Evolutionary conservation across 2,888 invertebrate genomes (phyloP), one percentile per base, ranked within the genome.

Genomic region (Neoascia interrupta): DNA sequence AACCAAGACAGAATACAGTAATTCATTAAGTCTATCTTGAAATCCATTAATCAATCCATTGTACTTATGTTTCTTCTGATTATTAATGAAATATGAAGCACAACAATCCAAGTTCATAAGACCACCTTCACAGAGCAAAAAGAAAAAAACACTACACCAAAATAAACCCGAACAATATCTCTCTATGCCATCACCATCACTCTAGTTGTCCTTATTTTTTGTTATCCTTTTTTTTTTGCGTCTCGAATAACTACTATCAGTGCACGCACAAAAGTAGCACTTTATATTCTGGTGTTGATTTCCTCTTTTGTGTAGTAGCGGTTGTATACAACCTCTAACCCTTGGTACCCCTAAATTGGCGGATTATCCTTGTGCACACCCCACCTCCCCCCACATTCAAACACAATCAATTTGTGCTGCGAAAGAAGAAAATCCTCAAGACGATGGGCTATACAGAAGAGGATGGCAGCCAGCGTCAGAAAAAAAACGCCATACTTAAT

Each of bases 271-370:
- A 36, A 51, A 58, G 23, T 51, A 69, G 41, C 49, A 69, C 69
- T 69, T 69, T 60, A 58, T 69, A 69, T 69, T 69, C 69, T 51
- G 49, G 58, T 51, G 69, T 41, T 60, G 69, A 58, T 68, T 58
- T 69, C 51, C 18, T 41, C 51, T 19, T 58, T 60, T 66, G 54
- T 54, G 36, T 41, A n/a, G n/a, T n/a, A n/a, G n/a, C n/a, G 2
- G 19, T 49, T 49, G 39, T 68, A 45, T 39, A 41, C 39, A 56
- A 34, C 34, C 41, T n/a, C n/a, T n/a, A n/a, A 16, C 39, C 4
- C 36, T 8, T 16, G 16, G 18, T 28, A 8, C 45, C 15, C 16
- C 39, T 60, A 69, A 69, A 70, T 70, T 53, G 45, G 61, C 26
- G 61, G 61, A 70, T 54, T 53, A 61, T 70, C 61, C 53, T n/a